Base-by-base conservation (phyloP, 2,113 vertebrate species). In the Aphelocoma coerulescens region DNA sequence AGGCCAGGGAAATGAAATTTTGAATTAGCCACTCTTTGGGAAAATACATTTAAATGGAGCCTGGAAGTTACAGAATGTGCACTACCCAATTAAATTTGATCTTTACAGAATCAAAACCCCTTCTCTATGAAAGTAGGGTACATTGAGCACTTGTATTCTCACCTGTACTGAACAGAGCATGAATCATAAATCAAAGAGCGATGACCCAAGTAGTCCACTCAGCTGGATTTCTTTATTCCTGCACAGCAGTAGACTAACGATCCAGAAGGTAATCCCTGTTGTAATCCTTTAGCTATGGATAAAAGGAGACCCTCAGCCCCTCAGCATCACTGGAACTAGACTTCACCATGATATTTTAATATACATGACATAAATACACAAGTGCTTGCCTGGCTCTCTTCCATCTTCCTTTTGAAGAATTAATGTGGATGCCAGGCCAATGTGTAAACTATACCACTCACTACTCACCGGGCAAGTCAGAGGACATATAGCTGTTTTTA, bases 181-280 rank as follows among this genome's bases (percentile, higher is more conserved):
- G 85, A 96, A 91, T 96, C 85, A 94, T 66, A 88, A 93, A 85
- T 88, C 89, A 88, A 92, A 94, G 75, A 84, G 61, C 2, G 0
- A 80, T 77, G 91, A 89, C 80, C 78, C 85, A 91, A 95, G 91
- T 75, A 85, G 77, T 65, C 71, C 55, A 85, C 82, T 94, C 88
- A 78, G 66, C 30, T 91, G 77, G 82, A 93, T 90, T 83, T 95
- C 91, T 97, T 97, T 97, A 86, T 92, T 89, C 55, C 61, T 82
- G 35, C 87, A 55, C 89, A 93, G 85, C 83, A 91, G 94, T 85
- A 58, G 86, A 81, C 82, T 95, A 97, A 97, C 91, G 58, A 97
- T 93, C 75, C 48, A 76, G 54, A 85, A 95, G 59, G 79, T 93
- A 96, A 96, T 94, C 89, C 77, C 58, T 65, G n/a, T 61, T 66